Conservation (phyloP, 2,888 invertebrate genomes). For the Acanthosepion pharaonis region DNA sequence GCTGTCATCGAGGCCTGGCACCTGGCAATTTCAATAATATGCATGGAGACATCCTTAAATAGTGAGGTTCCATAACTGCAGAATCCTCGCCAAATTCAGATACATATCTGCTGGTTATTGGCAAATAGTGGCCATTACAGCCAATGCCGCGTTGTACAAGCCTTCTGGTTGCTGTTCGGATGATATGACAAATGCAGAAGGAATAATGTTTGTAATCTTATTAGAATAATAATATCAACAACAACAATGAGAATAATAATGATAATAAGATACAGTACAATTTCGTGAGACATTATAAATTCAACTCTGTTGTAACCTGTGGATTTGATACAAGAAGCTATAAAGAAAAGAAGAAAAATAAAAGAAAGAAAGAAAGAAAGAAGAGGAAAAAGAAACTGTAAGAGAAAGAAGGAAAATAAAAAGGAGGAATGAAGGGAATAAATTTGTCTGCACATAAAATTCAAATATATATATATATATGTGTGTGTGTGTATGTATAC, state of each 20-base stretch:
- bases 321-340: neutral
- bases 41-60: constrained; percentile 33
- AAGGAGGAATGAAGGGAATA: neutral
- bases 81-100: constrained; percentile 33
- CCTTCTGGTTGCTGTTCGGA: neutral
- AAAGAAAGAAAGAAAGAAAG: neutral
- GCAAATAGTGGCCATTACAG: constrained; percentile 23
- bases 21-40: constrained; percentile 33
- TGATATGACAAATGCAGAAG: neutral
- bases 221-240: neutral
- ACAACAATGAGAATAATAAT: neutral
- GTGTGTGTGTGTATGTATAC: neutral
- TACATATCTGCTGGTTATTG: constrained; percentile 33
- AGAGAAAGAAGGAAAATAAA: neutral
- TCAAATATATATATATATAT: neutral
- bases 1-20: constrained; percentile 23
- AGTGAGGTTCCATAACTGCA: neutral
- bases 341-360: neutral
- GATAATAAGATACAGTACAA: neutral
- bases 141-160: neutral
- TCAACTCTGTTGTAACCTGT: neutral
- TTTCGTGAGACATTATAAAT: neutral
- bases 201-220: constrained; percentile 33
- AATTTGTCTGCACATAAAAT: neutral
- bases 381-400: neutral